Base-by-base conservation (phyloP, 37 sponge, comb jelly and placozoan species). In the Oscarella lobularis region DNA sequence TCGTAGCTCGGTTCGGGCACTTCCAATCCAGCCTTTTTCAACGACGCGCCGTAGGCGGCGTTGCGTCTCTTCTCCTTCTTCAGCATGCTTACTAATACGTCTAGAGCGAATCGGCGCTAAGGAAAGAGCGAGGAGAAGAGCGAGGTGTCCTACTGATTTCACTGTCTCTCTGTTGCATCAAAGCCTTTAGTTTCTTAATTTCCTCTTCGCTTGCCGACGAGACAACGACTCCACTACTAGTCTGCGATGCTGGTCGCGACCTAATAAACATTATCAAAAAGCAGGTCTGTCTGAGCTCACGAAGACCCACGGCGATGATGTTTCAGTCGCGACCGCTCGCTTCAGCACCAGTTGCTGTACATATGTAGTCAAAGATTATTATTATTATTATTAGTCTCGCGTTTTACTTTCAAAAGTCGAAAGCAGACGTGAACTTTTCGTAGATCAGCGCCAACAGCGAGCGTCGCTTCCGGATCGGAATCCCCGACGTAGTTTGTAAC, bases 381-480 rank as follows among this genome's bases (percentile, higher is more conserved):
- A 2, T 76, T 76, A 54, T 41, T 67, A 14, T 78, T 3, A 3
- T 77, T 2, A 76, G 3, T 6, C 33, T 78, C 33, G 38, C 3
- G 20, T 77, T 74, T 78, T 36, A 89, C 92, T 83, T 91, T 98
- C 67, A 98, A 36, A 29, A 90, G 74, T 20, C 76, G 77, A 74
- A 90, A 98, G 60, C 92, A 90, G 35, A 85, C 76, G 67, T 90
- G 85, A 36, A 98, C 92, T 68, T 90, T 98, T 67, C 99, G 84
- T 88, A 94, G 85, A 40, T 98, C 95, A 32, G 83, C 86, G 2
- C 86, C 91, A 0, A 97, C 80, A 35, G 66, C 4, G 1, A 97
- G 81, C 54, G 66, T 67, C 2, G 82, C 85, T 77, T 97, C 98
- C 33, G 85, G 70, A 75, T 79, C 85, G 0, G 37, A 68, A 38